These are phyloP conservation scores for Cygnus buccinator DNA, from an alignment of 2,113 vertebrate species.

Conservation along the genomic window DNA sequence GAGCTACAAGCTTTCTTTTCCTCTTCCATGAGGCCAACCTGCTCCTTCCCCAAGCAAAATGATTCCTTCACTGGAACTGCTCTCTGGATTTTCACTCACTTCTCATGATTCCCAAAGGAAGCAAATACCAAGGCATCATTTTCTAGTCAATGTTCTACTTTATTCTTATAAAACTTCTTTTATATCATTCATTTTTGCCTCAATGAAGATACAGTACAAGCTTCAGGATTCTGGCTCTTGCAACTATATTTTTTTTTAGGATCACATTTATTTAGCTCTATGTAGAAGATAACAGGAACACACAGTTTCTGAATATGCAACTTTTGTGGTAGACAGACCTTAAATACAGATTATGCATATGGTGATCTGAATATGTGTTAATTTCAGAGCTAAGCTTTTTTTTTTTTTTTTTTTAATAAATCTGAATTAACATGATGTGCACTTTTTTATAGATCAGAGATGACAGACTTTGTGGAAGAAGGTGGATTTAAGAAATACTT, in stretches of 20 bases:
- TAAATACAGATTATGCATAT: neutral
- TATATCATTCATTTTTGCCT: neutral
- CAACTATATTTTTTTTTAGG: slow-evolving; percentile 11
- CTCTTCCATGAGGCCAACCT: neutral
- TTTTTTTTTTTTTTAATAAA: neutral
- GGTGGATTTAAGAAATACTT: neutral
- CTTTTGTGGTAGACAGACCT: slow-evolving; percentile 1
- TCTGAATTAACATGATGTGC: neutral
- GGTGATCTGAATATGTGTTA: neutral
- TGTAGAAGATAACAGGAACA: neutral
- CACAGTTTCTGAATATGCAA: neutral
- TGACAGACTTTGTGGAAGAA: neutral
- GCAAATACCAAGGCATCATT: neutral
- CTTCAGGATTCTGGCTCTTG: neutral
- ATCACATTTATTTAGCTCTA: neutral
- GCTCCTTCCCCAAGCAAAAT: neutral
- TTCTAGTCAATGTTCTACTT: neutral
- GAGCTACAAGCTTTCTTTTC: neutral
- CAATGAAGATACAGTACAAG: neutral
- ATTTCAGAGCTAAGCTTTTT: neutral
- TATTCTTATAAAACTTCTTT: neutral
- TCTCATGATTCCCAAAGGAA: neutral
- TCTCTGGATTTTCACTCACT: neutral
- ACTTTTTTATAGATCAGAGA: neutral
- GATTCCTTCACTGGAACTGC: neutral